Percentiles rank a stretch among this genome's conserved stretches.
Evolutionary conservation across 2,888 invertebrate species (phyloP).

Genomic region (Pandemis cinnamomeana): DNA sequence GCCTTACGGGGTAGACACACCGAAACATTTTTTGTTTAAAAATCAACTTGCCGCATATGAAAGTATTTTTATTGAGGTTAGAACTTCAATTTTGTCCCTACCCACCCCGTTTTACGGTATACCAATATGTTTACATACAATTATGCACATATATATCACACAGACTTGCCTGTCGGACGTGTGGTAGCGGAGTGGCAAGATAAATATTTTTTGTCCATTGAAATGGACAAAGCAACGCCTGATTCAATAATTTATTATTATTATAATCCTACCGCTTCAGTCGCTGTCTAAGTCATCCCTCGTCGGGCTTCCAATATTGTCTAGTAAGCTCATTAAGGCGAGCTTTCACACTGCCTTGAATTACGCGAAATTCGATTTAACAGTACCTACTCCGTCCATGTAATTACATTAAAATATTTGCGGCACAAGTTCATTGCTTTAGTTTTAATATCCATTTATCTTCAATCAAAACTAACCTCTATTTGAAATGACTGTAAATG

Average conservation of each 20-base stretch:
- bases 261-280: background rate
- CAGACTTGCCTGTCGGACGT: no score
- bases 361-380: background rate
- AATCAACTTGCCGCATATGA: no score
- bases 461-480: background rate
- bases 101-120: no score
- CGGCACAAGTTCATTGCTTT: background rate
- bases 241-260: background rate
- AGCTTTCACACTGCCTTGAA: background rate
- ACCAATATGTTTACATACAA: no score
- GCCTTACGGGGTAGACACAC: no score
- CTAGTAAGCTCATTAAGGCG: conserved; percentile 19
- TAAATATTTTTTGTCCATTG: no score
- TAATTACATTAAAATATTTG: background rate
- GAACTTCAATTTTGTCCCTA: no score
- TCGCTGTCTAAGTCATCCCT: background rate
- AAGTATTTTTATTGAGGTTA: no score
- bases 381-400: background rate
- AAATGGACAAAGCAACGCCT: no score
- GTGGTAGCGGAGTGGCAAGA: no score
- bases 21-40: no score
- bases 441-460: background rate
- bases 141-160: no score
- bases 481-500: background rate
- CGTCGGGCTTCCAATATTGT: background rate